phyloP scores from a whole-genome alignment of 2,113 vertebrate genomes.

The Grantiella picta region DNA sequence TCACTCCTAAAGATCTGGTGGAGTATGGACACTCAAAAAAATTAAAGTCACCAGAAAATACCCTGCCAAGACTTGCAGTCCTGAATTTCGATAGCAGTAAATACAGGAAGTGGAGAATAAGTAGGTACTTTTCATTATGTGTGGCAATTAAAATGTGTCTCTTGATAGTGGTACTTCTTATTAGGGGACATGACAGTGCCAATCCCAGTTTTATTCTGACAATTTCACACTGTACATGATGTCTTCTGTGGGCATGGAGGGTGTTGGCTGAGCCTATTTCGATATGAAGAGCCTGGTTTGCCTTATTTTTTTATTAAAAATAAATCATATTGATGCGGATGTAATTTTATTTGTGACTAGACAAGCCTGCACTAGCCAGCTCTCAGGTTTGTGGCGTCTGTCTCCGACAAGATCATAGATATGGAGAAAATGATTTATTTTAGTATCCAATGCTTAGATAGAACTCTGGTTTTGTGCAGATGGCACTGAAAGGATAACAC shows the following conservation, averaged over 20 bases:
- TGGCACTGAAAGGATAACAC: constrained; percentile 31
- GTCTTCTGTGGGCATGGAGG: neutral
- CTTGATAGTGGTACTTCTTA: neutral
- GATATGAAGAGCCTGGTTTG: neutral
- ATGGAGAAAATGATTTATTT: constrained; percentile 43
- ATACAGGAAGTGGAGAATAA: neutral
- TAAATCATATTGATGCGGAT: neutral
- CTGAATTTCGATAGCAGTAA: neutral
- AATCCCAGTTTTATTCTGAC: neutral
- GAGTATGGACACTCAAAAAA: fast-evolving
- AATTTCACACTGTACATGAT: neutral
- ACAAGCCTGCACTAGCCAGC: constrained; percentile 49
- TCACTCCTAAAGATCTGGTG: neutral
- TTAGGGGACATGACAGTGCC: neutral
- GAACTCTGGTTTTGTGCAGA: constrained; percentile 25
- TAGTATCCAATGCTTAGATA: constrained; percentile 9
- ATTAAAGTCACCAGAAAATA: neutral
- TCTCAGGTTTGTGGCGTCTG: constrained; percentile 39
- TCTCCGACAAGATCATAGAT: constrained; percentile 33
- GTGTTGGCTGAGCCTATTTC: neutral
- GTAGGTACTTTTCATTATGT: neutral
- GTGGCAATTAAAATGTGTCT: neutral
- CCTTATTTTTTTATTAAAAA: constrained; percentile 30
- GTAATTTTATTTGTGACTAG: constrained; percentile 39
- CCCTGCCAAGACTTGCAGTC: neutral